A percentile compares a stretch with the other conserved stretches of the same genome.
Evolutionary conservation across 1,140 invertebrate genomes (phyloP).

Genomic region (Dufourea novaeangliae): DNA sequence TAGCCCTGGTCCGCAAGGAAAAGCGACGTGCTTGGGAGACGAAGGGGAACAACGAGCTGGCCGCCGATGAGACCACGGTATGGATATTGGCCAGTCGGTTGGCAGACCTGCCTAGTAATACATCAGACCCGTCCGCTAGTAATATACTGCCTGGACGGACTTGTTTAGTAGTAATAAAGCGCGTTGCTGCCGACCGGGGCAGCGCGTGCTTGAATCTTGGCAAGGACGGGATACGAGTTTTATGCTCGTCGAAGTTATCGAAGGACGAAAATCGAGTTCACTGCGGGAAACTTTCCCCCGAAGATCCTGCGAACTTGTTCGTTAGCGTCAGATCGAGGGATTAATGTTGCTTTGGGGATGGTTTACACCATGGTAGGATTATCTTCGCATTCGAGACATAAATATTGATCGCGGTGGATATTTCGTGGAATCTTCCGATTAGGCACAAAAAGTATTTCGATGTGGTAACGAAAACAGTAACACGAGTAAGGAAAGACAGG

Average conservation of each 20-base stretch:
- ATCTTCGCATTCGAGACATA: too few relatives aligned
- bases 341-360: not conserved
- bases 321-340: not conserved
- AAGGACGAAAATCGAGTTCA: not conserved
- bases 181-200: constrained; percentile 43
- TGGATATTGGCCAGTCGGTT: constrained; percentile 74
- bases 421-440: too few relatives aligned
- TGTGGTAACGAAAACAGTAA: too few relatives aligned
- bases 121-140: constrained; percentile 69
- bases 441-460: too few relatives aligned
- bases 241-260: not conserved
- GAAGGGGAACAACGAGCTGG: constrained; percentile 27
- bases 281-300: not conserved
- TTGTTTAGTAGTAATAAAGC: constrained; percentile 75
- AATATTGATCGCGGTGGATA: too few relatives aligned
- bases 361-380: too few relatives aligned
- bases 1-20: constrained; percentile 74
- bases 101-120: constrained; percentile 68
- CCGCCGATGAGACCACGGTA: constrained; percentile 54
- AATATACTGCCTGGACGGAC: constrained; percentile 73
- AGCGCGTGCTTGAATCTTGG: constrained; percentile 29
- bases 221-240: constrained; percentile 29
- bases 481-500: too few relatives aligned
- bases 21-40: constrained; percentile 45
- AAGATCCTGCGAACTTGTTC: not conserved